Percentiles rank a stretch among this genome's conserved stretches.
These are phyloP conservation scores for Eudyptes chrysolophus DNA, from an alignment of 2,113 vertebrate genomes.

Conservation along the genomic window DNA sequence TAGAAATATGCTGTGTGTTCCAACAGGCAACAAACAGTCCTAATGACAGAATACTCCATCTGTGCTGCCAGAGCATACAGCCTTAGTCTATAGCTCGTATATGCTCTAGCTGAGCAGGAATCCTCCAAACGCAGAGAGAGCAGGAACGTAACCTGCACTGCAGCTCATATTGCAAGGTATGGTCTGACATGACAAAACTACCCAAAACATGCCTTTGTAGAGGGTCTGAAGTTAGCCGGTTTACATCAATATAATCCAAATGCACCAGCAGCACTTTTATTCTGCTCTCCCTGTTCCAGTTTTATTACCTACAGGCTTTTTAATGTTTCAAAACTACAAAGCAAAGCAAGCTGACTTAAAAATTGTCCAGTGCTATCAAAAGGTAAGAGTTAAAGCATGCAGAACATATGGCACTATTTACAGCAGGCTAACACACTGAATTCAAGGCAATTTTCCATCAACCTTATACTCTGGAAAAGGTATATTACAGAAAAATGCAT, in stretches of 20 bases:
- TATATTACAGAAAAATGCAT: conserved; percentile 17
- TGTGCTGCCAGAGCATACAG: conserved; percentile 66
- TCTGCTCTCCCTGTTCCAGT: neutral
- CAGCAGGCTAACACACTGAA: neutral
- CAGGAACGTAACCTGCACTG: neutral
- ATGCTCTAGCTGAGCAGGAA: neutral
- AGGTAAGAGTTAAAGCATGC: neutral
- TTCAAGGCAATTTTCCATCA: conserved; percentile 22
- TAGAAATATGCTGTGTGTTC: conserved; percentile 71
- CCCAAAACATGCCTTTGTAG: neutral
- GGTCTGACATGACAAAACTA: neutral
- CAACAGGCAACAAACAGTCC: conserved; percentile 67
- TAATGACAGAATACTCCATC: conserved; percentile 73
- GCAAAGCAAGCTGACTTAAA: neutral
- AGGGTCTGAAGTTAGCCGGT: neutral
- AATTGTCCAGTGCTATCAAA: neutral
- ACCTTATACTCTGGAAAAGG: neutral
- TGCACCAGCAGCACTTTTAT: neutral
- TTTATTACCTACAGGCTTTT: neutral
- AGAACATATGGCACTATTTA: conserved; percentile 15
- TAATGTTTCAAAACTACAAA: neutral
- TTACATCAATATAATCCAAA: neutral
- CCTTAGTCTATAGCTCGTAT: conserved; percentile 52
- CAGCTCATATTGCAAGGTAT: neutral
- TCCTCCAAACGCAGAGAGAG: fast-evolving